Base-by-base conservation (phyloP, 1,140 invertebrate genomes). In the Drosophila baimaii region DNA sequence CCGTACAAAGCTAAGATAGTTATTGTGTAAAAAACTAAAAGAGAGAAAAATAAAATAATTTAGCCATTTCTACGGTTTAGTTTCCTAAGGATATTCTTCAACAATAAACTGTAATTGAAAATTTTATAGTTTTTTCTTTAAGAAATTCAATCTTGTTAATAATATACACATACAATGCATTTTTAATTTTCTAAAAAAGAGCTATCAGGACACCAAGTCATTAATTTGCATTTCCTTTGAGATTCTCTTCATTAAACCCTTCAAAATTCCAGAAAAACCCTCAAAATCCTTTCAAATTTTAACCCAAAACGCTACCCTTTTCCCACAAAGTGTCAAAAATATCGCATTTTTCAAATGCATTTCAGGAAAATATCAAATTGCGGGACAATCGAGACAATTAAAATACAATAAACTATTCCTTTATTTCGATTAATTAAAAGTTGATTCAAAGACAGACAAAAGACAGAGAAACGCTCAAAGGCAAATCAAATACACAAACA, bases 351-450 rank as follows among this genome's bases (percentile, higher is more conserved):
- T 35, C 2, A 19, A 73, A 37, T 73, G 70, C 70, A 73, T 17
- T 73, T 73, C 9, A 10, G 15, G 2, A 69, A 74, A 68, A 73
- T 85, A 85, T 85, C 69, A 72, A 71, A 75, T 84, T 85, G 47
- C 73, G 31, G 15, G 1, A 44, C 72, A 66, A 52, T 27, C 23
- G 15, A 15, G 37, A 57, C 68, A 86, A 88, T 73, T 56, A 65
- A 57, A 44, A 33, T 57, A 19, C 31, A 68, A 79, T 88, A 73
- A 55, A 68, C 13, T 5, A 43, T 37, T 41, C 31, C 19, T 56
- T 73, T 70, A 55, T 64, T 80, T 72, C 46, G n/a, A 69, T 78
- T 79, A 68, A 88, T 88, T 82, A 66, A 86, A 79, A 54, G 57
- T 71, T 71, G 31, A 65, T 84, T 84, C 74, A 49, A 52, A 62